A percentile compares a stretch with the other conserved stretches of the same genome.
Evolutionary conservation across 2,797 vertebrate genomes (phyloP).

Genomic region (Borostomias antarcticus): DNA sequence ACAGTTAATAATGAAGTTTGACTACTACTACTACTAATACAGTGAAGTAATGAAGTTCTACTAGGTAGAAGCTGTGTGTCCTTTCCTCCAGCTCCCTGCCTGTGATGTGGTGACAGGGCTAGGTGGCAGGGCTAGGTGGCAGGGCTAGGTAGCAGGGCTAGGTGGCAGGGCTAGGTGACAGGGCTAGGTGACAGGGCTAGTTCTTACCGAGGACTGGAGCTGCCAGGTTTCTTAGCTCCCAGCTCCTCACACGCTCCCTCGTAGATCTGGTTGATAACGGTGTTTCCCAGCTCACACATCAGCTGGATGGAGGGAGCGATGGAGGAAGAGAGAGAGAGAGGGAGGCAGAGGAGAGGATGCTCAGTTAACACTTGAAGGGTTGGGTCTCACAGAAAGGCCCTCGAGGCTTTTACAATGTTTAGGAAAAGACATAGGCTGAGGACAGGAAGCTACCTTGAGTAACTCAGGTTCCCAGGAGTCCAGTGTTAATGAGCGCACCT

Average conservation of each 20-base stretch:
- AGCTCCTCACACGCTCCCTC: constrained; percentile 87
- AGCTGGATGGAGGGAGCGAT: constrained; percentile 72
- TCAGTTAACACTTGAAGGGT: not conserved
- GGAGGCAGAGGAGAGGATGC: not conserved
- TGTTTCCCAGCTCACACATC: constrained; percentile 97
- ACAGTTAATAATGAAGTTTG: no score
- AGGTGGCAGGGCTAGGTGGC: no score
- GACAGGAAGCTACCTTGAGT: constrained; percentile 81
- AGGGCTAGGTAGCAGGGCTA: no score
- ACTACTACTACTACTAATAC: no score
- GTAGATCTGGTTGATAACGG: constrained; percentile 92
- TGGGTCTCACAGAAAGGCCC: not conserved
- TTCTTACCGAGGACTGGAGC: constrained; percentile 86
- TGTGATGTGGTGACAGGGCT: not conserved
- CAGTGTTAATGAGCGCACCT: constrained; percentile 94
- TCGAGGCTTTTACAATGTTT: constrained; percentile 13
- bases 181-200: no score
- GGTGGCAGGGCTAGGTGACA: no score
- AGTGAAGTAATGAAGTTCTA: no score
- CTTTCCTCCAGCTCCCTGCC: not conserved
- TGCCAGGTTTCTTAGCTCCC: constrained; percentile 88
- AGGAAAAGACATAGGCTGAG: not conserved
- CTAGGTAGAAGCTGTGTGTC: no score
- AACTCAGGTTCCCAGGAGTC: constrained; percentile 98
- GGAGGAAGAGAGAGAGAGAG: not conserved